Evolutionary conservation across 2,113 vertebrate species (phyloP).

Genomic region (Scartelaos histophorus): DNA sequence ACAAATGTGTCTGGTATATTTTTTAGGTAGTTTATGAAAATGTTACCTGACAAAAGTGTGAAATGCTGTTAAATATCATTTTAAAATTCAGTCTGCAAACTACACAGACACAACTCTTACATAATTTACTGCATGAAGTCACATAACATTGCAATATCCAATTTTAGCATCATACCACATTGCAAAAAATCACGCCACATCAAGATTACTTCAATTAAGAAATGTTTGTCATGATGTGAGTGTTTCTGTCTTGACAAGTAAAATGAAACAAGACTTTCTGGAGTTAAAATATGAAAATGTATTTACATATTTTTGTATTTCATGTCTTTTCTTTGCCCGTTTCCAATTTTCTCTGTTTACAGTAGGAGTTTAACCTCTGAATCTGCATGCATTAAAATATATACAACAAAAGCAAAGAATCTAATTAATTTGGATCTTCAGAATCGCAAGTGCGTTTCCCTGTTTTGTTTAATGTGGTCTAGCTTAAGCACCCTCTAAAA

Average conservation of each 20-base stretch:
- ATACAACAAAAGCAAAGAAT: constrained; percentile 20
- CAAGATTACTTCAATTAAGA: too few species aligned
- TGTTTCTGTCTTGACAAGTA: too few species aligned
- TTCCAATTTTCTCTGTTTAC: too few species aligned
- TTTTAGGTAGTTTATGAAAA: neutral
- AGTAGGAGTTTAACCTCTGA: constrained; percentile 22
- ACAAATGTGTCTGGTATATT: neutral
- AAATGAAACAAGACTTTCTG: too few species aligned
- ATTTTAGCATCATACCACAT: neutral
- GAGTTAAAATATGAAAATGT: too few species aligned
- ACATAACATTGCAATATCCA: neutral
- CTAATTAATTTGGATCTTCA: constrained; percentile 34
- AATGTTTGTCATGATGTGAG: too few species aligned
- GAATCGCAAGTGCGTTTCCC: constrained; percentile 7
- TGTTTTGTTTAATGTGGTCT: constrained; percentile 18
- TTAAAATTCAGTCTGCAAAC: neutral
- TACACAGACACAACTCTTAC: neutral
- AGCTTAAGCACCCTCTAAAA: constrained; percentile 2
- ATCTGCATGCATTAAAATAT: constrained; percentile 19
- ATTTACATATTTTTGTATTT: too few species aligned
- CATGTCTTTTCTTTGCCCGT: neutral
- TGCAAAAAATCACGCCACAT: too few species aligned
- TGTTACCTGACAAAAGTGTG: neutral
- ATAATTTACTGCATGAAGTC: neutral
- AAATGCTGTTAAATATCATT: neutral